These are phyloP conservation scores for Clavelina lepadiformis DNA, from an alignment of 23 tunicate species.

Conservation along the genomic window DNA sequence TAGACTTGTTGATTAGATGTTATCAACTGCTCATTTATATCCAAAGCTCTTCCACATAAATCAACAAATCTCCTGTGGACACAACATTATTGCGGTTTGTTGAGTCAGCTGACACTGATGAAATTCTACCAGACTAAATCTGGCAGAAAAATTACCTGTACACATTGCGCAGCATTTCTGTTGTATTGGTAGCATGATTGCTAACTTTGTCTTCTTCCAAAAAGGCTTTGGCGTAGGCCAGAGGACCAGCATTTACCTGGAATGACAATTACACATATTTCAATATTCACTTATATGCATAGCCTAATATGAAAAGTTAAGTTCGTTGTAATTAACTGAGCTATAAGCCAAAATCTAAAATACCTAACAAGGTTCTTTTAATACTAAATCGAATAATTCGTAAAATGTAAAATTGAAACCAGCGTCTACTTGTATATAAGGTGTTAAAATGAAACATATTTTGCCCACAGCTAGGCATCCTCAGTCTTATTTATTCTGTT, in stretches of 20 bases:
- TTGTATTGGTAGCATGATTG: constrained; percentile 59
- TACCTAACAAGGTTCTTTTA: too few relatives aligned
- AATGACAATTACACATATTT: neutral
- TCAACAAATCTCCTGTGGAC: constrained; percentile 63
- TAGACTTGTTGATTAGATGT: constrained; percentile 69
- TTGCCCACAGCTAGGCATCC: too few relatives aligned
- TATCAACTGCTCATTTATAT: constrained; percentile 64
- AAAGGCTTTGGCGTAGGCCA: constrained; percentile 95
- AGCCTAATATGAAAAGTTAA: too few relatives aligned
- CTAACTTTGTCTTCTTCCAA: constrained; percentile 58
- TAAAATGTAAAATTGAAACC: too few relatives aligned
- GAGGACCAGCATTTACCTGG: constrained; percentile 97
- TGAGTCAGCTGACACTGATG: neutral
- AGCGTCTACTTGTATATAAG: too few relatives aligned
- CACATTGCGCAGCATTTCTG: constrained; percentile 46
- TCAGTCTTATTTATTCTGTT: too few relatives aligned
- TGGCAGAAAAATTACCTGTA: constrained; percentile 50
- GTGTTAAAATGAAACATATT: too few relatives aligned
- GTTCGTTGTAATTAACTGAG: too few relatives aligned
- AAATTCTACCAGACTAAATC: neutral
- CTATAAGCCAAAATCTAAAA: too few relatives aligned
- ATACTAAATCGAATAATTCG: too few relatives aligned
- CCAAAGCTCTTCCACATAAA: constrained; percentile 68
- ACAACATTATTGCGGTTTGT: neutral
- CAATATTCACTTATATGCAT: too few relatives aligned